These are phyloP conservation scores for Argya squamiceps DNA, from an alignment of 2,797 vertebrate species.

Conservation along the genomic window DNA sequence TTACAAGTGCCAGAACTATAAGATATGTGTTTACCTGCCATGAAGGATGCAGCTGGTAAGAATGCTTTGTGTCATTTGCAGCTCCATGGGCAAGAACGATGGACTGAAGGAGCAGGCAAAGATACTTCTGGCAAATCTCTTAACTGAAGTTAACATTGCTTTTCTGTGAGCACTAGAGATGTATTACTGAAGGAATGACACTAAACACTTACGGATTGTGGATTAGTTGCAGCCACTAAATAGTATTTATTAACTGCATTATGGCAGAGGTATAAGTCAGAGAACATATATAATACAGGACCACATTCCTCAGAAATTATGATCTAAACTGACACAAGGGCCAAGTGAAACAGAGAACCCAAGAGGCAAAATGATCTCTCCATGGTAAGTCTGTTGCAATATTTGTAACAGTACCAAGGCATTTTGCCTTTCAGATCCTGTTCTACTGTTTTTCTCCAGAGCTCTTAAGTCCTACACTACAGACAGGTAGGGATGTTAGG, in stretches of 20 bases:
- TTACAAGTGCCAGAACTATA: neutral
- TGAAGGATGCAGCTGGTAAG: neutral
- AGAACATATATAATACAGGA: neutral
- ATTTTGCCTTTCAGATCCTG: neutral
- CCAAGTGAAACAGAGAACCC: neutral
- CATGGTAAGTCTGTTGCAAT: neutral
- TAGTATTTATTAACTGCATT: neutral
- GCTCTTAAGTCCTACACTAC: neutral
- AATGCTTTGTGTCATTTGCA: neutral
- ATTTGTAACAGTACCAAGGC: neutral
- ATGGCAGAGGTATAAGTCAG: neutral
- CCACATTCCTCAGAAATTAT: neutral
- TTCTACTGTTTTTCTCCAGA: neutral
- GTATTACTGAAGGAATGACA: neutral
- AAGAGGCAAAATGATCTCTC: neutral
- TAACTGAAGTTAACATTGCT: neutral
- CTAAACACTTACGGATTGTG: neutral
- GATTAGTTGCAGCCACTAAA: neutral
- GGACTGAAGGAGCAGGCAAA: neutral
- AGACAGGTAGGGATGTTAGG: neutral
- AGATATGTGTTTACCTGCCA: neutral
- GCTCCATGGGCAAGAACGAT: neutral
- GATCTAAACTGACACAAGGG: neutral
- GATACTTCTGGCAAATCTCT: neutral
- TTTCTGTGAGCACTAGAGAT: neutral